Evolutionary conservation across 2,888 invertebrate genomes (phyloP), one percentile per base, ranked within the genome.

Genomic region (Drosophila basisetae): DNA sequence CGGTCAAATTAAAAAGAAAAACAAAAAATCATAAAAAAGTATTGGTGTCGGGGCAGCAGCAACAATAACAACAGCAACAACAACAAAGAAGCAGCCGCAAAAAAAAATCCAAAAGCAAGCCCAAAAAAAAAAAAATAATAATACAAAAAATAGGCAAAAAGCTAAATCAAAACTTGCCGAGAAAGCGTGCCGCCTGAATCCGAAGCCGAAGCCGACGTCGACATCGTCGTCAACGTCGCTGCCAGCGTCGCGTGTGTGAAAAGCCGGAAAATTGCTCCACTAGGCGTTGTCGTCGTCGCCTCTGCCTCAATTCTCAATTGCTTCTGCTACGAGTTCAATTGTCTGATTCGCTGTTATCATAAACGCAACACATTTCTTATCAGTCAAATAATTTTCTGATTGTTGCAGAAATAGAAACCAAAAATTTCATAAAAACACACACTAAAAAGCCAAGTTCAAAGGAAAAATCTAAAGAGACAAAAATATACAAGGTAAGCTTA

Each of bases 1-100:
- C 85, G 90, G 85, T 85, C 85, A 90, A 85, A 85, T 88, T 85
- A 65, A 89, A 89, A 89, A 85, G 86, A 83, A 84, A 84, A 89
- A 89, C 73, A 86, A 76, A 73, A 78, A 85, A 55, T 56, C 16
- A 50, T 50, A 55, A 55, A 22, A 79, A 54, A 62, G 69, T 68
- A 80, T 82, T 76, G 76, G 76, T 79, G 79, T 80, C 80, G 80
- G 49, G 54, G 35, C 39, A 60, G 28, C 50, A 70, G 9, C 43
- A 75, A 55, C 64, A 62, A 54, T 59, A 73, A 54, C 55, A 70
- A 30, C 50, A 69, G 31, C 66, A 55, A 30, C 49, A 73, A 60
- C 65, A 74, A 65, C 59, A 54, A 16, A 22, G 63, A 49, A 25
- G 28, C 61, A 71, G 33, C 56, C 64, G 30, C 49, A 68, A 47